Conservation (phyloP, 2,113 vertebrate species). For the Poeciliopsis retropinna region DNA sequence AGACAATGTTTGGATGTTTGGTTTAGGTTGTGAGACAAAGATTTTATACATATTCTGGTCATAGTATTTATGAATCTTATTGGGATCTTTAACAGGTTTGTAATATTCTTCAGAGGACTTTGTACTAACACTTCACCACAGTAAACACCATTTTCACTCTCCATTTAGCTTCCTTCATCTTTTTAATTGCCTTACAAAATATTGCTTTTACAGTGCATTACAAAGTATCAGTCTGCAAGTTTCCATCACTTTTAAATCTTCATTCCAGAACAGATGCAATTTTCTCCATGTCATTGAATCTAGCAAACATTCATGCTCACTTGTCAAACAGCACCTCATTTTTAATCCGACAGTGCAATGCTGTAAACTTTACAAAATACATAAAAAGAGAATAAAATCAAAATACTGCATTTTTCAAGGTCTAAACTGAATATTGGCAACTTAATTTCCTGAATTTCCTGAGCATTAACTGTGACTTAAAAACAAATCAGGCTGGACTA, state of each 20-base stretch:
- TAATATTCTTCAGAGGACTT: constrained; percentile 28
- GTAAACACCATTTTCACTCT: constrained; percentile 14
- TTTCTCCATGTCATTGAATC: not conserved
- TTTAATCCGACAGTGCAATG: not conserved
- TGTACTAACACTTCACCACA: constrained; percentile 6
- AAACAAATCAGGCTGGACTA: constrained; percentile 27
- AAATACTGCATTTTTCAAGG: not conserved
- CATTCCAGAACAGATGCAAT: constrained; percentile 2
- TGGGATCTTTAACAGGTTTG: constrained; percentile 6
- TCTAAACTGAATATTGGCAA: not conserved
- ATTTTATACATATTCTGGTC: constrained; percentile 22
- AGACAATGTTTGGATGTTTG: constrained; percentile 3
- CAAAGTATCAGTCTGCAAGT: not conserved
- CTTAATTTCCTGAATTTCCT: constrained; percentile 13
- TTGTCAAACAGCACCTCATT: constrained; percentile 11
- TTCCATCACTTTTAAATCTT: not conserved
- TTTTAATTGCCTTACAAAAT: constrained; percentile 26
- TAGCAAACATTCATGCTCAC: not conserved
- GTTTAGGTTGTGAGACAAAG: not conserved
- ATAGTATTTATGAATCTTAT: constrained; percentile 47
- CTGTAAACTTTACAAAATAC: not conserved
- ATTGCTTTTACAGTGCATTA: constrained; percentile 7
- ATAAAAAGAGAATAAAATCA: not conserved
- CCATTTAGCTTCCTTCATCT: constrained; percentile 5
- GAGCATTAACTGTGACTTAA: not conserved